Percentiles rank a stretch among this genome's conserved stretches.
Conservation (phyloP, 2,888 invertebrate species). For the Parelbella ahira region DNA sequence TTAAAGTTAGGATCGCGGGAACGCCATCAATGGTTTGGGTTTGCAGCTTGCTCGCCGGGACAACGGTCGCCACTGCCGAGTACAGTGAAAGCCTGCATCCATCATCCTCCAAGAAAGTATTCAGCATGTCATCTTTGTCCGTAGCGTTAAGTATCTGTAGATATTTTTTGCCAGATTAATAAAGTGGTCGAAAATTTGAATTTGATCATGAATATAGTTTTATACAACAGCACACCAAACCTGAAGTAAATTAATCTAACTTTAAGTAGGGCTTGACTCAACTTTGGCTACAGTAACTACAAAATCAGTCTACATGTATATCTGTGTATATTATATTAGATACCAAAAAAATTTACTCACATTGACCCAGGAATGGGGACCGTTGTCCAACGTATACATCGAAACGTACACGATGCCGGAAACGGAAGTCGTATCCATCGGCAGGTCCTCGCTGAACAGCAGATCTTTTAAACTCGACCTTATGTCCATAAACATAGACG, state of each 20-base stretch:
- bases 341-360: no score
- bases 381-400: slow-evolving; percentile 59
- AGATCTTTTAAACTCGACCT: slow-evolving; percentile 43
- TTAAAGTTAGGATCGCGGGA: slow-evolving; percentile 41
- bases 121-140: slow-evolving; percentile 12
- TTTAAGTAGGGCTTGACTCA: no score
- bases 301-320: no score
- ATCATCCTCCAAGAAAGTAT: slow-evolving; percentile 35
- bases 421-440: slow-evolving; percentile 84
- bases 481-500: slow-evolving; percentile 35
- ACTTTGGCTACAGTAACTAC: no score
- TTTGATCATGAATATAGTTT: no score
- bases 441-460: slow-evolving; percentile 71
- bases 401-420: slow-evolving; percentile 80
- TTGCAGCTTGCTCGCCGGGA: slow-evolving; percentile 38
- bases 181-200: no score
- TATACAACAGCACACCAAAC: no score
- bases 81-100: slow-evolving; percentile 47
- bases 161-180: no score
- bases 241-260: no score
- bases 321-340: no score
- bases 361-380: slow-evolving; percentile 48
- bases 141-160: slow-evolving; percentile 41
- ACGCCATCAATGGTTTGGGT: slow-evolving; percentile 18
- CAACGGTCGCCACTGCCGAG: slow-evolving; percentile 49